Evolutionary conservation across 1,140 invertebrate genomes (phyloP), one percentile per base, ranked within the genome.

Genomic region (Mylabris phalerata): DNA sequence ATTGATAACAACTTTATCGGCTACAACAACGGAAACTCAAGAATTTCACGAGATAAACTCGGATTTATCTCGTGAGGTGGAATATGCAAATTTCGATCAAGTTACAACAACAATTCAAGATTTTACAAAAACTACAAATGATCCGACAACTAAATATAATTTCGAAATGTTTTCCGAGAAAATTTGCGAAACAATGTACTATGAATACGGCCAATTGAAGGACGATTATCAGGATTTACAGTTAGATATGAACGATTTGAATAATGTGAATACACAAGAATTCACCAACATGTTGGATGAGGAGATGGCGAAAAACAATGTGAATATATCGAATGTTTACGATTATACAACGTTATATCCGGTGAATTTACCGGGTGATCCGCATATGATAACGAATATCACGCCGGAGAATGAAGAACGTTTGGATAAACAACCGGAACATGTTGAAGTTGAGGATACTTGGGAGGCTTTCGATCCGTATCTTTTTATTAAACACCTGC

Each of bases 401-500:
- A 50, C 65, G 2, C 56, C 77, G 70, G 75, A 77, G 62, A 74
- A 61, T 1, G 75, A 78, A 43, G 75, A 80, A 55, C 75, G 70
- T 38, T 71, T 56, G 65, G 74, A 62, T 73, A 76, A 51, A 74
- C 78, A 70, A 73, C 79, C 64, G 68, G 79, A 61, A 75, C 80
- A 67, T 74, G 74, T 67, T 71, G 79, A 69, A 74, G 79, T 80
- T 27, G 77, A 80, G 64, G 80, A 81, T 62, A 84, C 86, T 2
- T 89, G 89, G 75, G 88, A 92, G 63, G 80, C 87, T 1, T 92
- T 93, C 71, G 91, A 94, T 77, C 90, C 90, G 3, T 95, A 93
- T 69, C 79, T 90, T 40, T 95, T 95, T 71, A 95, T 98, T 50
- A 93, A 94, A 73, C 87, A 91, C 76, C 75, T 98, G 60, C 95